Base-by-base conservation (phyloP, 2,888 invertebrate genomes). In the Eupithecia insigniata region DNA sequence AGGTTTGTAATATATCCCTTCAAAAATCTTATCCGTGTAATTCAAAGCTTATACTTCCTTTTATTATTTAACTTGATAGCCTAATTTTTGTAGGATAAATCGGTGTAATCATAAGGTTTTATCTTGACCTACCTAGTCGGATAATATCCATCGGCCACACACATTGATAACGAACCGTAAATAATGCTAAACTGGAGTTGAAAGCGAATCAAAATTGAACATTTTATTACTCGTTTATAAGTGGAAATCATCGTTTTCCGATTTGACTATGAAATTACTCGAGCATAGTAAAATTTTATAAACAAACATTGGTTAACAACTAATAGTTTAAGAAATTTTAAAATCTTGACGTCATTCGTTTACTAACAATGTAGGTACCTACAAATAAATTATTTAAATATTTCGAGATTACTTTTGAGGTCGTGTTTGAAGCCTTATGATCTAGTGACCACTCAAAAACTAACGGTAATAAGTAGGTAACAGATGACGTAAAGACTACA, bases 11-110 rank as follows among this genome's bases (percentile, higher is more conserved):
- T 7, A n/a, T 34, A 14, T 61, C 22, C 36, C 34, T 32, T 32
- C 32, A 12, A 34, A 32, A 32, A 30, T 4, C 62, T 82, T 74
- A 74, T 72, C 77, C 67, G 74, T 70, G 75, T 77, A 77, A 81
- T 70, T 76, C 73, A 73, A 34, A 51, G 62, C 75, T 78, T 73
- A 70, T 70, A 73, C 78, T 80, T 79, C 81, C 79, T 77, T 73
- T 74, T 78, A 77, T 74, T 69, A 79, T 71, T 76, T 67, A 67
- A 75, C 71, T 75, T 65, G 79, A 79, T 79, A 83, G 79, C 81
- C 82, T 76, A 77, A 80, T 79, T 81, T 67, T 64, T 16, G 36
- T 66, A 64, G 66, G 58, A 61, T 66, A 72, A 74, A 79, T 76
- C 71, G 74, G 18, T 76, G 12, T 76, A 72, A 75, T 74, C 76